Percentiles rank a stretch among this genome's conserved stretches.
Conservation (phyloP, 2,113 vertebrate species). For the Thalassarche chlororhynchos region DNA sequence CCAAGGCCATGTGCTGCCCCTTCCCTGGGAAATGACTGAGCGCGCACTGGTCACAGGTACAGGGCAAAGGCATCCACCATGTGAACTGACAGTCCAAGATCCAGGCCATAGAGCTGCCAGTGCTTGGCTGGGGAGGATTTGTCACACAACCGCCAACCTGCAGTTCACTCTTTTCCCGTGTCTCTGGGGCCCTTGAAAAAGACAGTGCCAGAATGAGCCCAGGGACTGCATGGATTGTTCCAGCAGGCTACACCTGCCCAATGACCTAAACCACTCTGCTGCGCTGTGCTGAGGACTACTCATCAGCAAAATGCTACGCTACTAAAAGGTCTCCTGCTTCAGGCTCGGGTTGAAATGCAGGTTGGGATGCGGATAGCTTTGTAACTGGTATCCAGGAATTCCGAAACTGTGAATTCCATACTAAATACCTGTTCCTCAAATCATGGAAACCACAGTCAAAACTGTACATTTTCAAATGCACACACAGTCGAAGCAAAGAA, state of each 20-base stretch:
- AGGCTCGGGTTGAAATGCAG: background rate
- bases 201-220: background rate
- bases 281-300: too few species aligned
- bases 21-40: background rate
- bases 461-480: background rate
- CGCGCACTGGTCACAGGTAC: too few species aligned
- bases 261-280: background rate
- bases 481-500: background rate
- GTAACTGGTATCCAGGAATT: background rate
- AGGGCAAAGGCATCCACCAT: background rate
- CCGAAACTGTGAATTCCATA: background rate
- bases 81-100: background rate
- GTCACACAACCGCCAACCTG: background rate
- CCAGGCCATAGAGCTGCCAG: background rate
- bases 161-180: background rate
- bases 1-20: background rate
- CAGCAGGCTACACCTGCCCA: background rate
- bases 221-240: background rate
- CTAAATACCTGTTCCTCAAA: background rate
- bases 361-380: background rate
- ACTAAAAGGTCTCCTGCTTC: background rate
- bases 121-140: background rate
- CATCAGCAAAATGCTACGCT: background rate
- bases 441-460: background rate
- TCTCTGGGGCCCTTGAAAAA: too few species aligned